Percentiles rank a stretch among this genome's conserved stretches.
These are phyloP conservation scores for Amblyopsis hoosieri DNA, from an alignment of 2,797 vertebrate genomes.

Conservation along the genomic window DNA sequence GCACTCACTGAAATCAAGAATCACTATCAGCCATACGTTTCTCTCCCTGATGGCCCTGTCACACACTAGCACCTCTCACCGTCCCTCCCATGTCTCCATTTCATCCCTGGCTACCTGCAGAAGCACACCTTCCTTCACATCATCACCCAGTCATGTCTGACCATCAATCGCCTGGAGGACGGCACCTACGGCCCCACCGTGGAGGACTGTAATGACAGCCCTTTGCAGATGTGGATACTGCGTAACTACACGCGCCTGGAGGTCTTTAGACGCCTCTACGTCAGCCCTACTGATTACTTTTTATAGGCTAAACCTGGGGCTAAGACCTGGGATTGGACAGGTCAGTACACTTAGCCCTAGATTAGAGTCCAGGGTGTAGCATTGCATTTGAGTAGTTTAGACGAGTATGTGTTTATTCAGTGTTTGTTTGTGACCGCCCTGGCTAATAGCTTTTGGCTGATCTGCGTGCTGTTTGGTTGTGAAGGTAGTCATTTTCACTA, in stretches of 20 bases:
- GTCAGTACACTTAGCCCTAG: slow-evolving; percentile 1
- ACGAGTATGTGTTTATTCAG: slow-evolving; percentile 17
- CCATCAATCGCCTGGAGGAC: slow-evolving; percentile 85
- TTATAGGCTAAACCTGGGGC: slow-evolving; percentile 71
- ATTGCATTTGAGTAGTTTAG: slow-evolving; percentile 24
- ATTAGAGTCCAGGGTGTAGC: slow-evolving; percentile 27
- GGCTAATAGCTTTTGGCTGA: slow-evolving; percentile 14
- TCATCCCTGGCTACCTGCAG: slow-evolving; percentile 76
- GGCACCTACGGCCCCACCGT: slow-evolving; percentile 85
- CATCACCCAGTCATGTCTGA: slow-evolving; percentile 93
- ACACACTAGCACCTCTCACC: slow-evolving; percentile 5
- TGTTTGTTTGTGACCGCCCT: not conserved
- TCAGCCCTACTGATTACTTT: slow-evolving; percentile 89
- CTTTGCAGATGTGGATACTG: slow-evolving; percentile 85
- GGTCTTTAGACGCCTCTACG: slow-evolving; percentile 88
- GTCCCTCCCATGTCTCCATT: slow-evolving; percentile 52
- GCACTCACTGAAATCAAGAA: slow-evolving; percentile 15
- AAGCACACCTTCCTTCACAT: slow-evolving; percentile 89
- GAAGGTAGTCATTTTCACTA: not conserved
- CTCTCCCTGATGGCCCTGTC: not conserved
- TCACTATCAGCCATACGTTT: slow-evolving; percentile 27
- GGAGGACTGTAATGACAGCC: slow-evolving; percentile 85
- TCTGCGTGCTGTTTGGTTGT: not conserved
- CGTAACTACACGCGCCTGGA: slow-evolving; percentile 86
- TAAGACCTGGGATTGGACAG: not conserved